Evolutionary conservation across 2,113 vertebrate genomes (phyloP), one percentile per base, ranked within the genome.

Genomic region (Lynx canadensis): DNA sequence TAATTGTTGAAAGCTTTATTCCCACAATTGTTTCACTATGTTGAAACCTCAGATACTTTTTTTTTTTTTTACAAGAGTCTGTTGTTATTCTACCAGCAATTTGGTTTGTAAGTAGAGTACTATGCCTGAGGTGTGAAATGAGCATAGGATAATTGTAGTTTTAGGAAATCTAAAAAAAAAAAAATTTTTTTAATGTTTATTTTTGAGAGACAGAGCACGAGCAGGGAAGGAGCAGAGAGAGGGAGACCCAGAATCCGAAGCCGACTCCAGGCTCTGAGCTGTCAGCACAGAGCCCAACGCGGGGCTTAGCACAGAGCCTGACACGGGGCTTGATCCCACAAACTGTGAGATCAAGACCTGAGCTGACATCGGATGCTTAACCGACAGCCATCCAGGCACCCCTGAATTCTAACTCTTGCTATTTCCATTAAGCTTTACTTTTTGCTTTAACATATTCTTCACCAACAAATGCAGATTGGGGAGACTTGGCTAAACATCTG

Each of bases 381-480:
- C 21, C 21, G 8, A 23, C 57, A 60, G 57, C 57, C 57, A 60
- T 21, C 57, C 57, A 60, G 57, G 57, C 57, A 3, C 21, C 57
- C 21, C 57, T 60, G 33, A 36, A 74, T 82, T 87, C 50, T 36
- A 45, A 86, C n/a, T 45, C 36, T 73, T 83, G 57, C 4, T 36
- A 7, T 95, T 92, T 97, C 63, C 38, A 55, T 45, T 87, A 87
- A 97, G 65, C 18, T 92, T 94, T 95, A 65, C 33, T 60, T 89
- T 86, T 86, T 52, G 63, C 36, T 13, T 89, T 76, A 86, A 74
- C 55, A n/a, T 65, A 38, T 85, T 63, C 68, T 93, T 89, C 68
- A 82, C 29, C 33, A 83, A 36, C 85, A 96, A 48, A 89, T 79
- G 66, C 60, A 97, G 66, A 48, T 96, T 29, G 91, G 38, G 69